Evolutionary conservation across 2,113 vertebrate genomes (phyloP).

Genomic region (western clawed frog (Xenopus tropicalis)): UCB_Xtro_10.0 CM004443.2:118517001-118517500

Average conservation of each 20-base stretch:
- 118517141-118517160: neutral
- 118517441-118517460: too few relatives aligned
- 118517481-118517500: too few relatives aligned
- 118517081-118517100: conserved; percentile 21
- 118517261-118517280: conserved; percentile 15
- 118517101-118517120: conserved; percentile 23
- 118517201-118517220: conserved; percentile 11
- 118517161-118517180: conserved; percentile 6
- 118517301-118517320: conserved; percentile 10
- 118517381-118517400: too few relatives aligned
- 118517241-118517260: conserved; percentile 21
- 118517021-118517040: conserved; percentile 22
- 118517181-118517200: conserved; percentile 8
- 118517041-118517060: conserved; percentile 8
- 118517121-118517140: conserved; percentile 8
- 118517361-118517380: conserved; percentile 14
- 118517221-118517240: conserved; percentile 29
- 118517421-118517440: too few relatives aligned
- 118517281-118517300: conserved; percentile 9
- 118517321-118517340: conserved; percentile 22
- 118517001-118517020: too few relatives aligned
- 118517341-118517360: conserved; percentile 12
- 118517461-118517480: too few relatives aligned
- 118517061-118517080: neutral
- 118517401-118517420: too few relatives aligned